A percentile compares a stretch with the other conserved stretches of the same genome.
These are phyloP conservation scores for Agriopis marginaria DNA, from an alignment of 2,888 invertebrate genomes.

Conservation along the genomic window DNA sequence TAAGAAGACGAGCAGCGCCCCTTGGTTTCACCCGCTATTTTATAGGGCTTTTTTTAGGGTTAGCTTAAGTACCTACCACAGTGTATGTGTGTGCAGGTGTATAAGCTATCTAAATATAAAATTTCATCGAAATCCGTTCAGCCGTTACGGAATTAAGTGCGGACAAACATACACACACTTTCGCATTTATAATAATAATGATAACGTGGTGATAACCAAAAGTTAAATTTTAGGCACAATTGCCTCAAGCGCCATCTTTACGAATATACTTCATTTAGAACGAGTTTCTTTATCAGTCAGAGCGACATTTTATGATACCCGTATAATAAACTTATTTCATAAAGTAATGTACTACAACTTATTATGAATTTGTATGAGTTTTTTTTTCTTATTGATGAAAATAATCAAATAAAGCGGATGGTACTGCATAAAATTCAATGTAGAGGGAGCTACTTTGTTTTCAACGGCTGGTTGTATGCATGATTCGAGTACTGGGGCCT, in stretches of 20 bases:
- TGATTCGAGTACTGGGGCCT: neutral
- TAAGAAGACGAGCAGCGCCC: too few relatives aligned
- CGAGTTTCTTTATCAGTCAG: neutral
- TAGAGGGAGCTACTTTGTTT: conserved; percentile 4
- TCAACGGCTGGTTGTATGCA: neutral
- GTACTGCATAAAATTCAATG: neutral
- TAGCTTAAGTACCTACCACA: too few relatives aligned
- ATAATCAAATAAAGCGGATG: neutral
- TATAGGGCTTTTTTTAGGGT: too few relatives aligned
- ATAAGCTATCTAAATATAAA: too few relatives aligned
- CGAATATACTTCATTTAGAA: neutral
- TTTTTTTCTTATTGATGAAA: neutral
- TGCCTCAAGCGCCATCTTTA: conserved; percentile 13
- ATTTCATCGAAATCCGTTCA: too few relatives aligned
- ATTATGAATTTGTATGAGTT: neutral
- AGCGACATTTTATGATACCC: neutral
- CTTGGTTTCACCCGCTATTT: too few relatives aligned
- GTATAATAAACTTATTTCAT: neutral
- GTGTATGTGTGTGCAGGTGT: too few relatives aligned
- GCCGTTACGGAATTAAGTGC: too few relatives aligned
- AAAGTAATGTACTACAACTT: neutral
- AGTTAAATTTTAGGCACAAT: neutral
- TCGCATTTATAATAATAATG: too few relatives aligned
- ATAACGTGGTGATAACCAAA: too few relatives aligned
- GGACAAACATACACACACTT: too few relatives aligned